Evolutionary conservation across 2,797 vertebrate genomes (phyloP).

Genomic region (Ambastaia sidthimunki): DNA sequence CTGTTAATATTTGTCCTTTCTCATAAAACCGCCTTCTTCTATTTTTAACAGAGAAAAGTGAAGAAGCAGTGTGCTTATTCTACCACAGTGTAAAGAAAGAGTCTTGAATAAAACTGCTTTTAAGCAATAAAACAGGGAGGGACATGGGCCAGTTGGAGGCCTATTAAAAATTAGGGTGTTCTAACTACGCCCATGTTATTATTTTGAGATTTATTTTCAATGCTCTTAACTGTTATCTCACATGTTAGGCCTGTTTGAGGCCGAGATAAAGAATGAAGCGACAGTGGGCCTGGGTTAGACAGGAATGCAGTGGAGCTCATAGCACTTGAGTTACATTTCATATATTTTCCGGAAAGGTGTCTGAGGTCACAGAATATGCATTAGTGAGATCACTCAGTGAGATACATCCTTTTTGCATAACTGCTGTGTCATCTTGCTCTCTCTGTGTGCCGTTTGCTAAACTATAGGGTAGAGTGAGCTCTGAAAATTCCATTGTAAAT

Average conservation of each 20-base stretch:
- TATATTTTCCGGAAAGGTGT: neutral
- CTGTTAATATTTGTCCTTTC: too few species aligned
- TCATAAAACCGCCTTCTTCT: too few species aligned
- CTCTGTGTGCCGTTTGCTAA: neutral
- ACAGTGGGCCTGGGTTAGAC: neutral
- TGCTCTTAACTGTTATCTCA: slow-evolving; percentile 2
- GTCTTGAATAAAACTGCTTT: neutral
- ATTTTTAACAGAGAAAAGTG: neutral
- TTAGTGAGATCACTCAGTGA: neutral
- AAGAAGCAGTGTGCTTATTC: neutral
- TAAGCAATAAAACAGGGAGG: neutral
- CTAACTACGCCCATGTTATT: neutral
- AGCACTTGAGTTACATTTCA: slow-evolving; percentile 17
- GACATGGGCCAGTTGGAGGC: too few species aligned
- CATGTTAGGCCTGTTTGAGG: neutral
- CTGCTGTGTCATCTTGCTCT: neutral
- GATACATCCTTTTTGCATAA: neutral
- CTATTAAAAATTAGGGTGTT: neutral
- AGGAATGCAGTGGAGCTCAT: neutral
- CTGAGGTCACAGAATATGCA: neutral
- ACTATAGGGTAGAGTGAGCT: neutral
- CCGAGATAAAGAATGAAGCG: neutral
- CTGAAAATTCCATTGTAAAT: slow-evolving; percentile 19
- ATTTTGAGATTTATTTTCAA: neutral
- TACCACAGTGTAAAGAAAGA: neutral